Evolutionary conservation across 1,140 invertebrate species (phyloP).

Genomic region (Aphelinus certus): DNA sequence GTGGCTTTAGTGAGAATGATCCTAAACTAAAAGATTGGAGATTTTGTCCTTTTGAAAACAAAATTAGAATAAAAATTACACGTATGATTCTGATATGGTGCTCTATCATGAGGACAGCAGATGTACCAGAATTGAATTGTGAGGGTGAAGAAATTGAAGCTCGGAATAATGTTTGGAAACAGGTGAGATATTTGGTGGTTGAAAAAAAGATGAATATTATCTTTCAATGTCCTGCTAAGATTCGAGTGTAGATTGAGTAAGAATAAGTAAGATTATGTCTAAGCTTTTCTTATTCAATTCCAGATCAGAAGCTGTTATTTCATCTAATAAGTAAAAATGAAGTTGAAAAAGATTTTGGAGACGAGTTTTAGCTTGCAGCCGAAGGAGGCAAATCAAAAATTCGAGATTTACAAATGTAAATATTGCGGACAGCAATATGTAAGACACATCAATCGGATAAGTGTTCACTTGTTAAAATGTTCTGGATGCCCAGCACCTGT

Average conservation of each 20-base stretch:
- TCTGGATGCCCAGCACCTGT: constrained; percentile 30
- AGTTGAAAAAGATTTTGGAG: constrained; percentile 39
- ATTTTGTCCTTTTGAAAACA: too few species aligned
- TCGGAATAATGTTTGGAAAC: too few species aligned
- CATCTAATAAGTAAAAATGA: constrained; percentile 24
- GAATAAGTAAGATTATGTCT: constrained; percentile 5
- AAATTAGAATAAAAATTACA: too few species aligned
- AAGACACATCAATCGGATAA: constrained; percentile 39
- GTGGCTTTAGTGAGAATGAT: too few species aligned
- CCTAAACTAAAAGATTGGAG: too few species aligned
- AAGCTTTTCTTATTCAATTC: constrained; percentile 5
- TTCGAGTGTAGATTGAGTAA: neutral
- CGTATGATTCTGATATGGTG: too few species aligned
- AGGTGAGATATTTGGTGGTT: too few species aligned
- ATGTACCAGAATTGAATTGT: too few species aligned
- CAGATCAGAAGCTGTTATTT: neutral
- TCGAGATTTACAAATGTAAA: constrained; percentile 41
- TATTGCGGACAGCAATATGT: constrained; percentile 37
- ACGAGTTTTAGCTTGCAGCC: constrained; percentile 33
- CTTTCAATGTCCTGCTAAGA: too few species aligned
- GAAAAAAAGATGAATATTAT: too few species aligned
- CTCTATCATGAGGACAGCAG: too few species aligned
- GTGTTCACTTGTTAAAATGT: constrained; percentile 37
- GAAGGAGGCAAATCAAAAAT: constrained; percentile 38
- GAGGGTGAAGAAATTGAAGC: too few species aligned